phyloP scores from a whole-genome alignment of 1,140 invertebrate species.

The Tetramorium alpestre region DNA sequence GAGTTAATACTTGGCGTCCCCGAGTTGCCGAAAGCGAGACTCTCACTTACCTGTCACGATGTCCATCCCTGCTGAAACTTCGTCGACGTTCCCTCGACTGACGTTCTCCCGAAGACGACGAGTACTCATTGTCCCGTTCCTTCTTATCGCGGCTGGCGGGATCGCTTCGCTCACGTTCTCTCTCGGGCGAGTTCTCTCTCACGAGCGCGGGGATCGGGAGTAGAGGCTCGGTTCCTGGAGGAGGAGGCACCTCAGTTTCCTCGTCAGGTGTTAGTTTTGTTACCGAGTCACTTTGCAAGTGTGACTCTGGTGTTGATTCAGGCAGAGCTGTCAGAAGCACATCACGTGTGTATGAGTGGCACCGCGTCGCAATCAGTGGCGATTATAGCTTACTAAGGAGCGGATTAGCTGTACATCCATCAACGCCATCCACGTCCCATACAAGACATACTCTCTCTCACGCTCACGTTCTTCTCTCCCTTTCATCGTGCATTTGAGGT shows the following conservation, averaged over 20 bases:
- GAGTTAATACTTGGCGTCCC: no score
- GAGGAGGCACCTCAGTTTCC: conserved; percentile 83
- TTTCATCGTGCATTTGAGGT: conserved; percentile 56
- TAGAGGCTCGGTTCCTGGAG: conserved; percentile 84
- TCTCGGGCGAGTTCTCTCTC: conserved; percentile 70
- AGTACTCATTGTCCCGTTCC: conserved; percentile 78
- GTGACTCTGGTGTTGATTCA: conserved; percentile 77
- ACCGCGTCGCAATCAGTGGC: background rate
- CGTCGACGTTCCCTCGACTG: conserved; percentile 81
- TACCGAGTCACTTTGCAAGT: conserved; percentile 74
- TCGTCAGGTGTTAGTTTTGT: conserved; percentile 79
- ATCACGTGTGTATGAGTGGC: conserved; percentile 38
- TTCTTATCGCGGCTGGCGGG: conserved; percentile 74
- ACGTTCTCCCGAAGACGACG: conserved; percentile 68
- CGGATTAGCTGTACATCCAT: background rate
- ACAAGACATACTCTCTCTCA: background rate
- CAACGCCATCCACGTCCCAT: background rate
- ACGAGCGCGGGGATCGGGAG: conserved; percentile 81
- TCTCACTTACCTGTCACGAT: conserved; percentile 80
- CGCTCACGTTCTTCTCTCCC: background rate
- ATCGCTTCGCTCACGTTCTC: conserved; percentile 73
- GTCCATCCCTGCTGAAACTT: conserved; percentile 83
- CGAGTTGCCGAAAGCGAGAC: no score
- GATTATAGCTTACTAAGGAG: background rate
- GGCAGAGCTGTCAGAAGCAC: conserved; percentile 70